Evolutionary conservation across 2,888 invertebrate species (phyloP), one percentile per base, ranked within the genome.

Genomic region (Apotomis betuletana): DNA sequence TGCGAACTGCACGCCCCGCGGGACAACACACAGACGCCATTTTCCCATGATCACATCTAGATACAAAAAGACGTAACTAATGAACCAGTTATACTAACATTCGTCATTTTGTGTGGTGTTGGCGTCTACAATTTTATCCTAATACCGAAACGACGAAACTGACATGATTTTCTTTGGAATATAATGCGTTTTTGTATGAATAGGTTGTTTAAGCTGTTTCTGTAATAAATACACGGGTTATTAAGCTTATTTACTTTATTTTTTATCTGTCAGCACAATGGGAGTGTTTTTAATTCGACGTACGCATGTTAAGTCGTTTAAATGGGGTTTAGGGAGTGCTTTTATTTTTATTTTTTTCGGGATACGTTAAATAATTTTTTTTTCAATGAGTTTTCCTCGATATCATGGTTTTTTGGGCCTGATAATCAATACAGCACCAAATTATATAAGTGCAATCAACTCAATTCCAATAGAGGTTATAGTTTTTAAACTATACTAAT

Each of bases 1-100:
- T 78, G 74, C 74, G 71, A 70, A 75, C 74, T 75, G 78, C 76
- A 75, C 75, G 70, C 69, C 76, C 78, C 73, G 63, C 52, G 69
- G 74, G 73, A 62, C 69, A 68, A 41, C 27, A 77, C 75, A 76
- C 76, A 77, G 70, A 75, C 74, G 74, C 49, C 49, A 49, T 49
- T 6, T 49, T 49, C 49, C 49, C 49, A 49, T 49, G 9, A 6
- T 3, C 10, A 10, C 49, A 8, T 6, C 9, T 49, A 10, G 9
- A 49, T 49, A 8, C 49, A 49, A 49, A 49, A 49, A 49, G 49
- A 49, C 10, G 10, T 10, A 49, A 49, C 8, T 49, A 1, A 49
- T 3, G 3, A 49, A 6, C 9, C 0, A 49, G 9, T 49, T 2
- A 41, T 10, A 49, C 49, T 49, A 8, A 9, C 8, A 49, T 10